phyloP scores from a whole-genome alignment of 2,888 invertebrate genomes.

The Therioaphis trifolii region DNA sequence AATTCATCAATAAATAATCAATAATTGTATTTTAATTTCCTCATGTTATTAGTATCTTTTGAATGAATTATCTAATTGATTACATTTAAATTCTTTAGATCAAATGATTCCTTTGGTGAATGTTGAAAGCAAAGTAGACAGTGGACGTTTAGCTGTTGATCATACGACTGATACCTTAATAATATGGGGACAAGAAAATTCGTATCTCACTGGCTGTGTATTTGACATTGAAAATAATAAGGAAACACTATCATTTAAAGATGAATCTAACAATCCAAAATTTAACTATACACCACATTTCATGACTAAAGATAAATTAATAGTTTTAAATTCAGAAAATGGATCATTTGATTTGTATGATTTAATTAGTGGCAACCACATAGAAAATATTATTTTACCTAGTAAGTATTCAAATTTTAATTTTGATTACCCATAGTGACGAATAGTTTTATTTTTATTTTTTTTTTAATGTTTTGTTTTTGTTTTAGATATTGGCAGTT shows the following conservation, averaged over 20 bases:
- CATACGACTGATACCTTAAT: slow-evolving; percentile 21
- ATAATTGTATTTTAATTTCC: too few relatives aligned
- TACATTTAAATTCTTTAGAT: slow-evolving; percentile 21
- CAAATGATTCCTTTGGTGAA: slow-evolving; percentile 48
- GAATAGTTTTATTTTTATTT: too few relatives aligned
- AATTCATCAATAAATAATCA: not conserved
- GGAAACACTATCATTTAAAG: not conserved
- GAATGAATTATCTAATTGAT: not conserved
- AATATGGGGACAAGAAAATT: slow-evolving; percentile 49
- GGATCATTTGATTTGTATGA: slow-evolving; percentile 42
- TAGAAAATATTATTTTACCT: slow-evolving; percentile 16
- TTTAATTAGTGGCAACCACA: slow-evolving; percentile 24
- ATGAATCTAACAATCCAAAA: not conserved
- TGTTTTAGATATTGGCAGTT: not conserved
- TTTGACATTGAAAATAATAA: slow-evolving; percentile 51
- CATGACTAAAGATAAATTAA: slow-evolving; percentile 41
- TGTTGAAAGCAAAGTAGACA: slow-evolving; percentile 30
- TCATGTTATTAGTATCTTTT: too few relatives aligned
- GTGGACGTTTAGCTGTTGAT: slow-evolving; percentile 49
- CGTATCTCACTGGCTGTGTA: not conserved
- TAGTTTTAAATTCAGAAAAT: slow-evolving; percentile 46
- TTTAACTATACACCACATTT: slow-evolving; percentile 43
- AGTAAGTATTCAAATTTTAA: not conserved
- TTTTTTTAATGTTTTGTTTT: not conserved
- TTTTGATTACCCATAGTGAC: too few relatives aligned